Base-by-base conservation (phyloP, 2,888 invertebrate species). In the Drosophila meridiana region DNA sequence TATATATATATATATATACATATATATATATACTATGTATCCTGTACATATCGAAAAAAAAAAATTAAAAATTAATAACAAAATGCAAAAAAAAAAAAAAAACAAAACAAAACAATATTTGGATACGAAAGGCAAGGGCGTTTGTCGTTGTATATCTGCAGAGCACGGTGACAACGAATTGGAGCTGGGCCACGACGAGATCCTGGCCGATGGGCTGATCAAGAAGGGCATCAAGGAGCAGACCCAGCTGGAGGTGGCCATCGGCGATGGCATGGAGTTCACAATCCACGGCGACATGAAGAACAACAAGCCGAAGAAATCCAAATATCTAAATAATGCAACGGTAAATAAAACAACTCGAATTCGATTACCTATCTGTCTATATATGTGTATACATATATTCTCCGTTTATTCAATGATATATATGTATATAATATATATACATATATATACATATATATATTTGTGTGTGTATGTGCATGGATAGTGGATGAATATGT, bases 221-320 rank as follows among this genome's bases (percentile, higher is more conserved):
- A 97, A 96, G 93, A 96, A 96, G 92, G 97, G 97, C 91, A 97
- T 97, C 93, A 98, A 97, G 93, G 96, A 96, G 90, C 96, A 97
- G 94, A 97, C 97, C 92, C 96, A 97, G 93, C 95, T 97, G 82
- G 98, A 98, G 94, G 97, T 98, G 79, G 97, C 97, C 75, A 97
- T 98, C 91, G 97, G 97, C 56, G 97, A 97, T 92, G 97, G 97
- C 82, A 97, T 98, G 97, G 98, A 98, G 93, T 97, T 98, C 92
- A 97, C 97, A 60, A 97, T 98, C 94, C 97, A 97, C 93, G 97
- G 97, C 95, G 97, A 98, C 94, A 94, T 96, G 83, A 96, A 95
- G 93, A 96, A 96, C 93, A 96, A 95, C 93, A 97, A 97, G 94
- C 94, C 96, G 92, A 97, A 96, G 93, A 96, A 96, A 93, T 96